These are phyloP conservation scores for Tokudaia tokunoshimensis DNA, from an alignment of 2,797 vertebrate genomes.

Conservation along the genomic window DNA sequence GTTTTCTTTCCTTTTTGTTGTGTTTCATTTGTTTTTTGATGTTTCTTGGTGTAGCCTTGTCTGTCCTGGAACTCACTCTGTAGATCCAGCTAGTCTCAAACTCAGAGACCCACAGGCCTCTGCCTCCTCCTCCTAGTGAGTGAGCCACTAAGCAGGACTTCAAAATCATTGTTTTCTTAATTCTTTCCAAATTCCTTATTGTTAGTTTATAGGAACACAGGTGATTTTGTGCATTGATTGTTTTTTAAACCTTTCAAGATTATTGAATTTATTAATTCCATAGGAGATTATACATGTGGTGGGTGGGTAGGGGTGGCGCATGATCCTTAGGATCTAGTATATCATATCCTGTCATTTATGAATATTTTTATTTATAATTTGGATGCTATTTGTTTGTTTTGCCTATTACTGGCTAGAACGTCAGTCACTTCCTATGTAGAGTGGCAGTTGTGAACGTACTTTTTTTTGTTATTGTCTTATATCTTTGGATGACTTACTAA, in stretches of 20 bases:
- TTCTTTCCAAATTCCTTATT: neutral
- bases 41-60: neutral
- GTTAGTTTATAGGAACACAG: neutral
- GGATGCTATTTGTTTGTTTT: neutral
- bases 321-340: neutral
- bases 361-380: neutral
- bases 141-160: neutral
- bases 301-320: neutral
- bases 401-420: neutral
- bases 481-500: neutral
- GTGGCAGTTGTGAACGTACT: neutral
- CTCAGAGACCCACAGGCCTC: neutral
- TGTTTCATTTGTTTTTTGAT: neutral
- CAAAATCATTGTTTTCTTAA: neutral
- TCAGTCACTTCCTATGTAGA: neutral
- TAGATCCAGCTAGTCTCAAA: neutral
- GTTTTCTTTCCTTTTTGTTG: neutral
- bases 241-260: neutral
- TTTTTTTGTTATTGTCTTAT: neutral
- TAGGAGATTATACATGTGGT: neutral
- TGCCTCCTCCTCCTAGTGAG: neutral
- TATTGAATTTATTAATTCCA: neutral
- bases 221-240: neutral
- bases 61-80: neutral
- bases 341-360: neutral